Conservation (phyloP, 2,113 vertebrate species). For the Mormoops blainvillei region DNA sequence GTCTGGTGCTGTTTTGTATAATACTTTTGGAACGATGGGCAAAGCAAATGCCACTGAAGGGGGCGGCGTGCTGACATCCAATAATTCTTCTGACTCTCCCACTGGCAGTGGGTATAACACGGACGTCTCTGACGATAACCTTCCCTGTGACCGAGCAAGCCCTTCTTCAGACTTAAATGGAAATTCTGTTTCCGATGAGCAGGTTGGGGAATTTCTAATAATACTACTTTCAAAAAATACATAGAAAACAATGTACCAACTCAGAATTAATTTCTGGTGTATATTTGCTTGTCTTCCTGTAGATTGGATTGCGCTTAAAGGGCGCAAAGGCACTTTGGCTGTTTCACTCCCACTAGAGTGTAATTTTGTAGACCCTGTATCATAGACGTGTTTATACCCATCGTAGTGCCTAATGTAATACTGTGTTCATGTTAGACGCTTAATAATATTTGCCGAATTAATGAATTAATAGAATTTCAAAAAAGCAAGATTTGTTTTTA, state of each 20-base stretch:
- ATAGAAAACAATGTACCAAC: neutral
- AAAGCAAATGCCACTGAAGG: slow-evolving; percentile 83
- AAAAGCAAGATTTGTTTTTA: neutral
- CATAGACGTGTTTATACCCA: neutral
- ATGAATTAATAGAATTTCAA: slow-evolving; percentile 2
- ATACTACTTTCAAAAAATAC: neutral
- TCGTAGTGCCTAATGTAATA: neutral
- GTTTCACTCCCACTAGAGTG: neutral
- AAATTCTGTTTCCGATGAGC: slow-evolving; percentile 95
- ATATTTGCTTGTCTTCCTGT: neutral
- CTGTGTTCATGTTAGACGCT: neutral
- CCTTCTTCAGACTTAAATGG: slow-evolving; percentile 91
- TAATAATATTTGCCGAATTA: neutral
- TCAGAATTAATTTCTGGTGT: slow-evolving; percentile 18
- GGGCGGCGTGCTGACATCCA: slow-evolving; percentile 89
- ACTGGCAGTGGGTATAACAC: slow-evolving; percentile 99
- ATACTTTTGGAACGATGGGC: slow-evolving; percentile 90
- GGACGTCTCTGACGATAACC: slow-evolving; percentile 95
- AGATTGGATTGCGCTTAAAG: neutral
- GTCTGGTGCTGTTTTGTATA: slow-evolving; percentile 93
- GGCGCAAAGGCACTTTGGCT: neutral
- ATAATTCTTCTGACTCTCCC: slow-evolving; percentile 94
- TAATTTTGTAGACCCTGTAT: neutral
- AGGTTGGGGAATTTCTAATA: slow-evolving; percentile 79
- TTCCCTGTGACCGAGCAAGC: slow-evolving; percentile 88